Evolutionary conservation across 2,888 invertebrate genomes (phyloP), one percentile per base, ranked within the genome.

Genomic region (Buathra laborator): DNA sequence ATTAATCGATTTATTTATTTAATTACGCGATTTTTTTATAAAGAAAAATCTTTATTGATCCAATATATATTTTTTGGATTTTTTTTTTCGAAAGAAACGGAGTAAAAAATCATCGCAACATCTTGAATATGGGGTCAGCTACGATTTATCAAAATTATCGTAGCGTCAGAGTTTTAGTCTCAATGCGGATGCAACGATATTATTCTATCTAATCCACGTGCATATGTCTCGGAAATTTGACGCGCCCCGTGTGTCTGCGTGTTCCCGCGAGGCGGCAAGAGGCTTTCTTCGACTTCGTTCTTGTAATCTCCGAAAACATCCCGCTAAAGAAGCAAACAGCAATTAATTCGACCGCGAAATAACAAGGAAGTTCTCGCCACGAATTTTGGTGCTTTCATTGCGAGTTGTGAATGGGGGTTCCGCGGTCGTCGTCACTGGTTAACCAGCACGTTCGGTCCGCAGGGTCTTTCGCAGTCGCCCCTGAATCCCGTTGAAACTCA

Each of bases 321-420:
- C 87, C 88, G 87, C 88, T 89, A 89, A 91, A 91, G 90, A 90
- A 92, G 89, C 90, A 91, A 92, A 92, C 89, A 90, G 89, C 84
- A 89, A 92, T 92, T 92, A 90, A 91, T 90, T 88, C 81, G 85
- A 87, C 86, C 89, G 82, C 86, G 87, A 86, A 92, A 92, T 91
- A 92, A 92, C 89, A 92, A 90, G 92, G 90, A 92, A 91, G 91
- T 90, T 71, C 56, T 43, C 37, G 53, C 7, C 19, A 16, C 37
- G 66, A 44, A 19, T 46, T 67, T 76, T 48, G 24, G n/a, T 77
- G 67, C 43, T 16, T 3, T 48, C 32, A 10, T 16, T 24, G 66
- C 62, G 67, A 46, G 32, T 16, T 37, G 66, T 70, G 67, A 46
- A 29, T 46, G 16, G 43, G 59, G 56, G 37, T 53, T 72, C 48